Percentiles rank a stretch among this genome's conserved stretches.
Conservation (phyloP, 2,797 vertebrate genomes). For the Orientallactaga sibirica region DNA sequence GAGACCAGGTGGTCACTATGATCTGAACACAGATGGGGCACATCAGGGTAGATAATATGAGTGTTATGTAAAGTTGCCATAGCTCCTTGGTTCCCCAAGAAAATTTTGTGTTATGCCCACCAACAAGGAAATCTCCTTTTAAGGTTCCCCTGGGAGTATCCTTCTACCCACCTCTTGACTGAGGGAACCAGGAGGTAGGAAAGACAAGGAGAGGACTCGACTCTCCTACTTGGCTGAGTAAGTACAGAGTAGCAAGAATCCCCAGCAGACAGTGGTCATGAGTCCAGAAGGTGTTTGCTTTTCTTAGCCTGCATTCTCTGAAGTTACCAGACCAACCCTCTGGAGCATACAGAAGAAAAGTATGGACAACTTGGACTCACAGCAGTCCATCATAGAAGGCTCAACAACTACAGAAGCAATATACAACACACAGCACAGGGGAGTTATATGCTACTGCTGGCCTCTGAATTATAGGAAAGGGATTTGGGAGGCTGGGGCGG, state of each 20-base stretch:
- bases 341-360: neutral
- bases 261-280: accelerated
- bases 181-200: neutral
- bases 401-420: too few species aligned
- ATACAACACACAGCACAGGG: neutral
- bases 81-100: neutral
- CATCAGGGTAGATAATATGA: neutral
- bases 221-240: neutral
- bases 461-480: neutral
- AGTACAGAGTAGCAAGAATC: neutral
- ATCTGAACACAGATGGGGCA: neutral
- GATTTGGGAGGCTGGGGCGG: neutral
- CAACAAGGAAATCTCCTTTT: neutral
- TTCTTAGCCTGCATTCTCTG: neutral
- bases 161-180: too few species aligned
- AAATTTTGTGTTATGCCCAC: neutral
- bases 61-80: neutral
- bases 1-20: neutral
- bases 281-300: neutral
- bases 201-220: neutral
- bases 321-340: neutral
- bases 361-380: neutral
- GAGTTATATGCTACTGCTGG: neutral
- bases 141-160: neutral
- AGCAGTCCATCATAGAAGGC: neutral